phyloP scores from a whole-genome alignment of 30 jellyfish, hydroid and myxozoan genomes.

The Aurelia aurita region DNA sequence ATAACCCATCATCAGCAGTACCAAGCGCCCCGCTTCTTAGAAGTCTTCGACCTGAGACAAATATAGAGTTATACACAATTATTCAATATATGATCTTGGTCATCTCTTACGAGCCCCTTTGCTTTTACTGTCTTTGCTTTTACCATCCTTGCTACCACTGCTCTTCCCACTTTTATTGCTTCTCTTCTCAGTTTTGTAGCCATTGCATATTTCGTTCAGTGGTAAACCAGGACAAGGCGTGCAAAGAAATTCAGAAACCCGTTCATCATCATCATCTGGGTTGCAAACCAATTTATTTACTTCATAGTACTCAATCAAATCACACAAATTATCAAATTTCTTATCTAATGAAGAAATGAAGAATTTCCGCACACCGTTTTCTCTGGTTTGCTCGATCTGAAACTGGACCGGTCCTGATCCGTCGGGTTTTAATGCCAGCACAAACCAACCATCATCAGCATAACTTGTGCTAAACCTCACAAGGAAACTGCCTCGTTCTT shows the following conservation, averaged over 20 bases:
- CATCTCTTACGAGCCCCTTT: neutral
- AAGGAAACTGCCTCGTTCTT: conserved; percentile 40
- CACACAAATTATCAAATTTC: conserved; percentile 27
- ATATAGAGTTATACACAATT: too few species aligned
- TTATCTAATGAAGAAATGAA: neutral
- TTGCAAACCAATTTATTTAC: conserved; percentile 3
- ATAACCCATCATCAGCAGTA: too few species aligned
- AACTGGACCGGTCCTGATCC: conserved; percentile 27
- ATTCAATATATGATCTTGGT: too few species aligned
- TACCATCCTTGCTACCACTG: neutral
- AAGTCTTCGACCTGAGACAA: too few species aligned
- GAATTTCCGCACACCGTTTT: neutral
- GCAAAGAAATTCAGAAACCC: conserved; percentile 5
- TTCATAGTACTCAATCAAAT: conserved; percentile 16
- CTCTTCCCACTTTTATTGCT: neutral
- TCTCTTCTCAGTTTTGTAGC: conserved; percentile 32
- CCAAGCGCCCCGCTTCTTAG: too few species aligned
- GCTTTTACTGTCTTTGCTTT: conserved; percentile 1
- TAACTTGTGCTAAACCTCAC: conserved; percentile 54
- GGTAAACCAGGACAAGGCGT: conserved; percentile 58
- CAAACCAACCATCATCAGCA: conserved; percentile 50
- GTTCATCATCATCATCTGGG: conserved; percentile 15
- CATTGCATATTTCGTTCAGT: conserved; percentile 45
- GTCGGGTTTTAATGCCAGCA: conserved; percentile 37
- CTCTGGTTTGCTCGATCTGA: conserved; percentile 48